Evolutionary conservation across 2,888 invertebrate genomes (phyloP), one percentile per base, ranked within the genome.

Genomic region (Gisinianus flammeolus): DNA sequence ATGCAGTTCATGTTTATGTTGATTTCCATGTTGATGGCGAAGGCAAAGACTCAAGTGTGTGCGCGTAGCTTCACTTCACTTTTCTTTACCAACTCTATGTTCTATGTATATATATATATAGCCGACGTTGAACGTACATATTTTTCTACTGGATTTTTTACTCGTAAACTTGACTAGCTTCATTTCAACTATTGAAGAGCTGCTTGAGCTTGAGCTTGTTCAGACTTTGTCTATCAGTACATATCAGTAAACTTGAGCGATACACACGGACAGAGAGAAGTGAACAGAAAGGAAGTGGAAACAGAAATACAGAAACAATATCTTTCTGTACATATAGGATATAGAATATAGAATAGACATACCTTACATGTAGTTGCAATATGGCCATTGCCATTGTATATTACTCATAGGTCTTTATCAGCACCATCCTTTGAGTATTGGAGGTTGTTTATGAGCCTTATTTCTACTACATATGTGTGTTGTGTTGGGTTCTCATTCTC

Each of bases 1-100:
- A 74, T 79, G 72, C 76, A 76, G 72, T 66, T 79, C 66, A 72
- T 73, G 76, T 72, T 71, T 73, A 71, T 71, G 62, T 79, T 79
- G 71, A 79, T 79, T 71, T 79, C 75, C 70, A 79, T 79, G 76
- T 79, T 79, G 71, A 71, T 79, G 79, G 62, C 10, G 28, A 62
- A 62, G 26, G 24, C 22, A 62, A 22, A 62, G 62, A 26, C 62
- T 19, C 24, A 62, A 62, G 24, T 24, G 62, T 62, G 62, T 28
- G 62, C 28, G 16, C 26, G 16, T 62, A 62, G 26, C 26, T 62
- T 19, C 16, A 54, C 16, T n/a, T 54, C 8, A 44, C 8, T 10
- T 6, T 16, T 16, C 44, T 44, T 44, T 10, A 44, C 44, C 44
- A 6, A 44, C 8, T 44, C 44, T 44, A 44, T 44, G 16, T 44